phyloP scores from a whole-genome alignment of 2,113 vertebrate genomes.

The Cynoglossus semilaevis region DNA sequence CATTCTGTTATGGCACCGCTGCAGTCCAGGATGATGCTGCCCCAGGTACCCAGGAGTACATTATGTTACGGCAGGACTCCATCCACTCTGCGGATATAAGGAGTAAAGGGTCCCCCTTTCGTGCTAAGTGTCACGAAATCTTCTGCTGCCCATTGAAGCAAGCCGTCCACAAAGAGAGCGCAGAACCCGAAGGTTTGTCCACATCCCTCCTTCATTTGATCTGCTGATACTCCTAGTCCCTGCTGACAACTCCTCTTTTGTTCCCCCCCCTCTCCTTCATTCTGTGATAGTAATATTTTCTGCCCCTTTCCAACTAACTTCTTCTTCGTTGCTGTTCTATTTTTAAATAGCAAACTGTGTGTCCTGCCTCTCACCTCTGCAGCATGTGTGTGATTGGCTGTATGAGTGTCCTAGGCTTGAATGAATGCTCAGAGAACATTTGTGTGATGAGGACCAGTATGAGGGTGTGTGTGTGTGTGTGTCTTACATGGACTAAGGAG shows the following conservation, averaged over 20 bases:
- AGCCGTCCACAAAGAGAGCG: constrained; percentile 95
- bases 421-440: constrained; percentile 30
- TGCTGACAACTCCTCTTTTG: constrained; percentile 52
- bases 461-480: constrained; percentile 30
- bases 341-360: constrained; percentile 50
- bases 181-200: constrained; percentile 99
- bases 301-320: constrained; percentile 46
- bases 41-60: constrained; percentile 99
- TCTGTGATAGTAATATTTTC: constrained; percentile 59
- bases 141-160: constrained; percentile 99
- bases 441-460: constrained; percentile 33
- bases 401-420: neutral
- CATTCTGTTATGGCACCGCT: constrained; percentile 97
- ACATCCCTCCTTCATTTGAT: constrained; percentile 77
- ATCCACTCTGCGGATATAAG: constrained; percentile 99
- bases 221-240: constrained; percentile 58
- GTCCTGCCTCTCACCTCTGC: constrained; percentile 15
- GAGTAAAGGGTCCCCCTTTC: constrained; percentile 99
- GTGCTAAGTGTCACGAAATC: constrained; percentile 99
- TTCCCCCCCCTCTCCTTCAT: constrained; percentile 56
- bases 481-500: constrained; percentile 36
- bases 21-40: constrained; percentile 99
- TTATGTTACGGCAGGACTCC: constrained; percentile 99
- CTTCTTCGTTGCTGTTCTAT: constrained; percentile 54
- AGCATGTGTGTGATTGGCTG: constrained; percentile 17